phyloP scores from a whole-genome alignment of 1,140 invertebrate genomes.

The Apolygus lucorum region DNA sequence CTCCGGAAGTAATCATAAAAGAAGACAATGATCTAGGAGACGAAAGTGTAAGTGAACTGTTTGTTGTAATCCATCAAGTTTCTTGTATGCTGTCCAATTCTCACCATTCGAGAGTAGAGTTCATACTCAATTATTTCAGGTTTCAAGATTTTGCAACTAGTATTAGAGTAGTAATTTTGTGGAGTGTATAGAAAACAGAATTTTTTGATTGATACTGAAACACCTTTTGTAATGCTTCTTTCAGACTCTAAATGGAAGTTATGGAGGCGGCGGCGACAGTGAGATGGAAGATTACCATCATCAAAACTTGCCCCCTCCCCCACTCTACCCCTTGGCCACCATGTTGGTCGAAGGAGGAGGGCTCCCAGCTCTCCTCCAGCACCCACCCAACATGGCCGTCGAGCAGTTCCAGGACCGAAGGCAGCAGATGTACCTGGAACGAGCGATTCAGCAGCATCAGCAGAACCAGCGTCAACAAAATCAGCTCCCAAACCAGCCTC shows the following conservation, averaged over 20 bases:
- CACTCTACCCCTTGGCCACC: constrained; percentile 1
- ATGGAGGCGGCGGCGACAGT: neutral
- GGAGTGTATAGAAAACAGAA: too few relatives aligned
- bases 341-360: neutral
- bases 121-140: too few relatives aligned
- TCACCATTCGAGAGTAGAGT: too few relatives aligned
- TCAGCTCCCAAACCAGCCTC: neutral
- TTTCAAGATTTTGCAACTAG: too few relatives aligned
- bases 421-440: neutral
- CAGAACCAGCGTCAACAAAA: too few relatives aligned
- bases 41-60: neutral
- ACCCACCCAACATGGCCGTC: neutral
- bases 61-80: neutral
- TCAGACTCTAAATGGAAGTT: neutral
- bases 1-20: constrained; percentile 33
- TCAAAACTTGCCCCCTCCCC: neutral
- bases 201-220: neutral
- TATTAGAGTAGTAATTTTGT: too few relatives aligned
- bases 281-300: neutral
- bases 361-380: neutral
- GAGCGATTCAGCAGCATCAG: neutral
- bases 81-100: too few relatives aligned
- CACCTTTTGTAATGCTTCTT: neutral
- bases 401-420: neutral
- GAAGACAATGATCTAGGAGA: constrained; percentile 26